Base-by-base conservation (phyloP, 2,888 invertebrate species). In the Drosophila buzzatii region DNA sequence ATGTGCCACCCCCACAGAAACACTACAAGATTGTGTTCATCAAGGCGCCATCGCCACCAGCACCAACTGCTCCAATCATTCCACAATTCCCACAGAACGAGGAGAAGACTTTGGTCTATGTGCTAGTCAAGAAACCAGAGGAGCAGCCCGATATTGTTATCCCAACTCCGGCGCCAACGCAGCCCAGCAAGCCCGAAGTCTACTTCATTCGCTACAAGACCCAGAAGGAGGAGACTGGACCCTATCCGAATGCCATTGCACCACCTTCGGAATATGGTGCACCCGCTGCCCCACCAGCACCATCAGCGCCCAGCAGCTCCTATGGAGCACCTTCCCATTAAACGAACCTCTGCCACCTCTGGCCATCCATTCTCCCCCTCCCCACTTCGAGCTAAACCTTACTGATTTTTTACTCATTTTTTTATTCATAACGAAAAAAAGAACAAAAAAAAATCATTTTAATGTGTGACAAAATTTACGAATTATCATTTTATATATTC, bases 11-110 rank as follows among this genome's bases (percentile, higher is more conserved):
- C 31, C 95, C 96, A n/a, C 96, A 96, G 92, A 96, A 96, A 87
- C 96, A 96, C 91, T 96, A 96, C 94, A 96, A 96, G 92, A 96
- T 96, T 88, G 95, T 96, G 67, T 96, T 96, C 94, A 96, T 96
- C 92, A 96, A 96, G 94, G 95, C 95, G 23, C 95, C 95, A 68
- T 95, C 95, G 49, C 94, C 95, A 60, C 95, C 95, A 5, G 94
- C 95, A 62, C 95, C 95, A 27, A 94, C 94, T 39, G 95, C 94
- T 2, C 95, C 95, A 20, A 82, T 95, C 59, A 95, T 95, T 85
- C 95, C 93, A 66, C 91, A 94, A 18, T 94, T 95, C 75, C 95
- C 95, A 39, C 96, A 95, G 88, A 95, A 95, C 87, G 96, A 96
- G 92, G 95, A 96, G 92, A 96, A 96, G 93, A 96, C 96, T 5